Evolutionary conservation across 2,888 invertebrate genomes (phyloP).

Genomic region (Colostygia pectinataria): DNA sequence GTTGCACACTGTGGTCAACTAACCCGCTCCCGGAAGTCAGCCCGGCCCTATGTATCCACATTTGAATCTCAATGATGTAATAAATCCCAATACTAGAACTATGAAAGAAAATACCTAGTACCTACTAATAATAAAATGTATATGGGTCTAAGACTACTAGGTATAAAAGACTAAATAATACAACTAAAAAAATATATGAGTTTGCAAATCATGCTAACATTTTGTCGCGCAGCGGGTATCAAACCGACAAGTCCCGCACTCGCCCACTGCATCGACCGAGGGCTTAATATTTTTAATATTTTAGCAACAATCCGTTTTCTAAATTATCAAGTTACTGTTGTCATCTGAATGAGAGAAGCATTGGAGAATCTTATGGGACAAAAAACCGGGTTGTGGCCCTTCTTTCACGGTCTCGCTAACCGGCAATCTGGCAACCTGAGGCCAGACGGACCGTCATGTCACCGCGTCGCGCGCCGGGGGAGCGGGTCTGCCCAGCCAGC

Average conservation of each 20-base stretch:
- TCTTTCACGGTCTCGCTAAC: slow-evolving; percentile 63
- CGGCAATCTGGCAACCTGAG: slow-evolving; percentile 40
- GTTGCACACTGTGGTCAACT: neutral
- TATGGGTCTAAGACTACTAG: too few relatives aligned
- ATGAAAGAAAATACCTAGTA: too few relatives aligned
- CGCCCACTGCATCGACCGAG: too few relatives aligned
- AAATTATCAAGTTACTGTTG: too few relatives aligned
- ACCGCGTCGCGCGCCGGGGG: slow-evolving; percentile 7
- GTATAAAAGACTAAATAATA: too few relatives aligned
- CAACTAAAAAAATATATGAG: too few relatives aligned
- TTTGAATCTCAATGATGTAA: slow-evolving; percentile 33
- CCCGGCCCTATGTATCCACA: slow-evolving; percentile 37
- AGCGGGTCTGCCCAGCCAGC: slow-evolving; percentile 27
- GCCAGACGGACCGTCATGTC: slow-evolving; percentile 26
- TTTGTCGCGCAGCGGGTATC: too few relatives aligned
- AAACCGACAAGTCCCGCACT: too few relatives aligned
- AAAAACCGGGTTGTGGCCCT: slow-evolving; percentile 73
- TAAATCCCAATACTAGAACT: slow-evolving; percentile 12
- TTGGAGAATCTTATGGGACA: slow-evolving; percentile 72
- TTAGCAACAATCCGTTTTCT: too few relatives aligned
- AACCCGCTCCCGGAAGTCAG: slow-evolving; percentile 54
- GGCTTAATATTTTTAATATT: too few relatives aligned
- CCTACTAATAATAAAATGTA: too few relatives aligned
- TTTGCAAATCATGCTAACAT: too few relatives aligned
- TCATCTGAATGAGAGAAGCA: slow-evolving; percentile 54